These are phyloP conservation scores for Nephotettix cincticeps DNA, from an alignment of 1,140 invertebrate genomes.

Conservation along the genomic window DNA sequence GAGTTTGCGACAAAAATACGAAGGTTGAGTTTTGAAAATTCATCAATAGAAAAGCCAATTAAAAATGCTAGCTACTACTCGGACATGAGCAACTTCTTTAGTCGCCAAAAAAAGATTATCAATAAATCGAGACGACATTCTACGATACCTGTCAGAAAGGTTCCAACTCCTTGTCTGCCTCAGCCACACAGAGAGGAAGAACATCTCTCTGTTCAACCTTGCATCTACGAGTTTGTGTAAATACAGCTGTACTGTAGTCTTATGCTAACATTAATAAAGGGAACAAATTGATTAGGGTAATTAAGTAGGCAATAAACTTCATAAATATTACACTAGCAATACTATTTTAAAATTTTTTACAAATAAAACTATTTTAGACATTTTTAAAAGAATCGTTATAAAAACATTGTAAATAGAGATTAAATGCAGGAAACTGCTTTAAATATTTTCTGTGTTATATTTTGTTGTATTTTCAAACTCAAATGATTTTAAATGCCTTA, in stretches of 20 bases:
- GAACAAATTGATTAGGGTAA: background rate
- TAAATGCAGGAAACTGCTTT: too few relatives aligned
- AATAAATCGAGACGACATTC: conserved; percentile 11
- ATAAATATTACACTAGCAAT: conserved; percentile 16
- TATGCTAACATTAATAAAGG: background rate
- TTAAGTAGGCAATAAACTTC: background rate
- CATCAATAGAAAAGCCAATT: background rate
- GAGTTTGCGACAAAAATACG: conserved; percentile 20
- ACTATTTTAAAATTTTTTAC: conserved; percentile 14
- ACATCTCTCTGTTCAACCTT: background rate
- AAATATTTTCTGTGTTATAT: too few relatives aligned
- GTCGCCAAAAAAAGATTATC: background rate
- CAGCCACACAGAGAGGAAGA: too few relatives aligned
- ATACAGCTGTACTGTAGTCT: background rate
- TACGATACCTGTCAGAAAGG: background rate
- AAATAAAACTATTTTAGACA: conserved; percentile 16
- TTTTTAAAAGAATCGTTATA: background rate
- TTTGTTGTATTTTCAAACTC: too few relatives aligned
- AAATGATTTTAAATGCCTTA: too few relatives aligned
- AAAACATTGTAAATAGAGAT: too few relatives aligned
- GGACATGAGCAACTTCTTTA: background rate
- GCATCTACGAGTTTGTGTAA: conserved; percentile 17
- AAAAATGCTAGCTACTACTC: background rate
- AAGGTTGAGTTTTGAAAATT: conserved; percentile 15
- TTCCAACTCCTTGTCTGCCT: too few relatives aligned